Evolutionary conservation across 2,797 vertebrate species (phyloP), one percentile per base, ranked within the genome.

Genomic region (Neostethus bicornis): DNA sequence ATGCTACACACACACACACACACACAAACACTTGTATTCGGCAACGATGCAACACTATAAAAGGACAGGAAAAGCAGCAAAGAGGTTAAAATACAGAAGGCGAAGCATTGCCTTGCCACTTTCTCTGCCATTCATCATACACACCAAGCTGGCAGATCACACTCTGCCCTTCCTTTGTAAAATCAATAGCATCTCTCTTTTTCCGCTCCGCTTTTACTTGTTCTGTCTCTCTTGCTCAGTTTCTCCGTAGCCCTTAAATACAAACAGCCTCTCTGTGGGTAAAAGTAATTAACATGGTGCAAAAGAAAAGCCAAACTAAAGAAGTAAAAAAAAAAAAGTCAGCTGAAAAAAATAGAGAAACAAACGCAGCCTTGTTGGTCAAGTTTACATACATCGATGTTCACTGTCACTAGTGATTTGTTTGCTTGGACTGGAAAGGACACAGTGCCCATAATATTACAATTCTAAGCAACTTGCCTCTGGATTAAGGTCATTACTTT

Each of bases 71-170:
- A 81, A 78, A 51, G 48, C 19, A 53, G 66, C 24, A 14, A 44
- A 63, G 52, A 74, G 66, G 75, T 82, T 74, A 82, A 75, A 84
- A 72, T 77, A 76, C 76, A 65, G 77, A 65, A 64, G 75, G 57
- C 51, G 58, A 64, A 75, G 75, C 65, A 57, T 60, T 67, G 75
- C 55, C 59, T 52, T 66, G 85, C 83, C 78, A 84, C 55, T 86
- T 81, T 73, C 69, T 80, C 75, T 87, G 71, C 77, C 81, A 89
- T 91, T 92, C 88, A 92, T 90, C 88, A 87, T 85, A 84, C 80
- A 77, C 57, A 42, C 60, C 37, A 75, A 59, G 68, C 68, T 75
- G 89, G 73, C 77, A 81, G 63, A 77, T 84, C 75, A 54, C 77
- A 73, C 79, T 82, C 72, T 62, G 66, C 74, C 78, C 61, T 84